These are phyloP conservation scores for Ranitomeya variabilis DNA, from an alignment of 2,113 vertebrate species.

Conservation along the genomic window DNA sequence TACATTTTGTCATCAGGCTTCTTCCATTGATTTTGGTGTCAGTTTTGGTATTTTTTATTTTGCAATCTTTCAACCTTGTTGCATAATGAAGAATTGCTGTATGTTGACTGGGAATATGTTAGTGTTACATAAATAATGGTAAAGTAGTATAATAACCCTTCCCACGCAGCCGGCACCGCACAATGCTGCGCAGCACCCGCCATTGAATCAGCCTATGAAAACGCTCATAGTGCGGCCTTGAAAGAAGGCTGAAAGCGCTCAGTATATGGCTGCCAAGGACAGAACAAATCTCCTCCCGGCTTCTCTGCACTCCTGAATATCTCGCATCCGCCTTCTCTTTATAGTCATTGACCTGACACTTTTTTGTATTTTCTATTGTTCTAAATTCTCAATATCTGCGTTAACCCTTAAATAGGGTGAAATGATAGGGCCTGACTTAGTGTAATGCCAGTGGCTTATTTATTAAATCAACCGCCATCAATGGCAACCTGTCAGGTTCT, in stretches of 20 bases:
- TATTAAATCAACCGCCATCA: not conserved
- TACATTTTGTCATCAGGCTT: not conserved
- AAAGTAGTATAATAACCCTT: not conserved
- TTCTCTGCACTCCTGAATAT: slow-evolving; percentile 1
- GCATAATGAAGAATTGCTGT: not conserved
- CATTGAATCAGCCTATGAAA: slow-evolving; percentile 28
- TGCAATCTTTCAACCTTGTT: not conserved
- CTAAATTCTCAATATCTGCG: not conserved
- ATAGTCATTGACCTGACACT: not conserved
- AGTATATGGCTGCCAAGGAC: not conserved
- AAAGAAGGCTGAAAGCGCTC: slow-evolving; percentile 5
- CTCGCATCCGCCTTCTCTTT: not conserved
- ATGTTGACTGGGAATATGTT: not conserved
- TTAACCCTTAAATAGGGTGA: not conserved
- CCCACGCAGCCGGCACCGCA: not conserved
- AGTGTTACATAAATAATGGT: not conserved
- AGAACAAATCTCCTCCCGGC: slow-evolving; percentile 1
- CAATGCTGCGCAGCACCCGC: not conserved
- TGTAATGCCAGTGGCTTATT: not conserved
- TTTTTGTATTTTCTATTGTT: not conserved
- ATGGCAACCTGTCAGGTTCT: too few relatives aligned
- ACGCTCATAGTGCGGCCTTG: slow-evolving; percentile 15
- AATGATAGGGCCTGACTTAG: not conserved
- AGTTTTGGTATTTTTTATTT: not conserved
- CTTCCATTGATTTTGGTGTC: not conserved